Evolutionary conservation across 37 sponge, comb jelly and placozoan genomes (phyloP).

Genomic region (Spongilla lacustris): DNA sequence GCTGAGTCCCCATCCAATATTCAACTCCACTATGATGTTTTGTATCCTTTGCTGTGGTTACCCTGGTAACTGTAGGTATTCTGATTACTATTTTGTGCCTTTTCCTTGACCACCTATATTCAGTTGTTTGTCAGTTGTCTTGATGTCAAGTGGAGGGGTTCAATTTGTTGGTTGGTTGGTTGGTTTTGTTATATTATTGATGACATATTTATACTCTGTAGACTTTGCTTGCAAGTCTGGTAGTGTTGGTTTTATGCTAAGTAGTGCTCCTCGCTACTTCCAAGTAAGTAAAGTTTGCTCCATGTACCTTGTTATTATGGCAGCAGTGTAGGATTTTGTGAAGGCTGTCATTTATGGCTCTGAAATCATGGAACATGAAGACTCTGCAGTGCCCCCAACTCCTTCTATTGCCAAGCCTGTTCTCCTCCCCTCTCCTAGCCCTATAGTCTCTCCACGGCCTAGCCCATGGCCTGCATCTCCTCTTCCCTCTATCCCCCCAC

Average conservation of each 20-base stretch:
- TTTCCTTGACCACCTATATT: neutral
- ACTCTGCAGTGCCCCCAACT: neutral
- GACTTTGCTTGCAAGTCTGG: neutral
- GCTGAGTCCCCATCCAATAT: slow-evolving; percentile 26
- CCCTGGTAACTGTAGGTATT: neutral
- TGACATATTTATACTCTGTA: neutral
- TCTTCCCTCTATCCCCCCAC: slow-evolving; percentile 69
- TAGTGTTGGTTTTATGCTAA: neutral
- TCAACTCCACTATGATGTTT: slow-evolving; percentile 40
- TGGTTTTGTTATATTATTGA: neutral
- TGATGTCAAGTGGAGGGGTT: neutral
- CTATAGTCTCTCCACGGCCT: slow-evolving; percentile 52
- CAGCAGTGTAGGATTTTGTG: neutral
- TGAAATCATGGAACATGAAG: neutral
- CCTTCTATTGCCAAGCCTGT: neutral
- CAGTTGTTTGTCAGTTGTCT: slow-evolving; percentile 5
- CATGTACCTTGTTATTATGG: neutral
- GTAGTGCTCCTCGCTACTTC: neutral
- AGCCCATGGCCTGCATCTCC: slow-evolving; percentile 41
- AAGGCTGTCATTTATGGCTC: slow-evolving; percentile 1
- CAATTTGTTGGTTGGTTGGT: neutral
- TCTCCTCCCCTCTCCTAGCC: slow-evolving; percentile 42
- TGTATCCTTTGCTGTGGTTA: slow-evolving; percentile 38
- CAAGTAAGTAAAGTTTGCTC: neutral
- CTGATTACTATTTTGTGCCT: neutral